These are phyloP conservation scores for Tursiops truncatus DNA, from an alignment of 2,113 vertebrate genomes.

Conservation along the genomic window DNA sequence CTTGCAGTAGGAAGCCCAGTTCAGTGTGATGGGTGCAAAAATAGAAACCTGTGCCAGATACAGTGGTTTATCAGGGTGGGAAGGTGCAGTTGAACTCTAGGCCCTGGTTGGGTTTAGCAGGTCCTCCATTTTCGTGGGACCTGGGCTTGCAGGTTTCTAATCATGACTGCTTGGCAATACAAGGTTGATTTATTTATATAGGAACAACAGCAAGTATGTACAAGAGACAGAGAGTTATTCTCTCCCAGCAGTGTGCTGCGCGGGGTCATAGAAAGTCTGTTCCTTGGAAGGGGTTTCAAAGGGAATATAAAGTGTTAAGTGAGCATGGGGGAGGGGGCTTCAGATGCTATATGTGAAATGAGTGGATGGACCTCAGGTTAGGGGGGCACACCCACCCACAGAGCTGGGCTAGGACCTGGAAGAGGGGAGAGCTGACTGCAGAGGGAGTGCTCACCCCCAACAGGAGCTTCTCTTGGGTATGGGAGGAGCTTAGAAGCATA, in stretches of 20 bases:
- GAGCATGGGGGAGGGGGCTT: neutral
- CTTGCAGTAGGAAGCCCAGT: neutral
- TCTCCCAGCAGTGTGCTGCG: accelerated
- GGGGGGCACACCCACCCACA: neutral
- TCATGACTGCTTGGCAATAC: neutral
- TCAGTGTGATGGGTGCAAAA: neutral
- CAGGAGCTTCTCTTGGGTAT: neutral
- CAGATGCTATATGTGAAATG: neutral
- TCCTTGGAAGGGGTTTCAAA: neutral
- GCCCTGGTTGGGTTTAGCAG: accelerated
- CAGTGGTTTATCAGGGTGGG: neutral
- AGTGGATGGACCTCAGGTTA: no score
- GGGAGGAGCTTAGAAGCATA: neutral
- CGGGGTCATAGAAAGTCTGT: accelerated
- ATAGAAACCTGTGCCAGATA: neutral
- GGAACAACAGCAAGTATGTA: neutral
- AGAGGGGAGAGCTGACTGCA: accelerated
- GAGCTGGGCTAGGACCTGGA: neutral
- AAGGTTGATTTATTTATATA: neutral
- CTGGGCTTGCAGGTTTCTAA: neutral
- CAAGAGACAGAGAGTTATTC: neutral
- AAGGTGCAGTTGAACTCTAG: neutral
- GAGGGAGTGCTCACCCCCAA: neutral
- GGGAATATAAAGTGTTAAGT: neutral
- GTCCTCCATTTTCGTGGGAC: neutral